Conservation (phyloP, 1,140 invertebrate genomes). For the Drosophila trapezifrons region DNA sequence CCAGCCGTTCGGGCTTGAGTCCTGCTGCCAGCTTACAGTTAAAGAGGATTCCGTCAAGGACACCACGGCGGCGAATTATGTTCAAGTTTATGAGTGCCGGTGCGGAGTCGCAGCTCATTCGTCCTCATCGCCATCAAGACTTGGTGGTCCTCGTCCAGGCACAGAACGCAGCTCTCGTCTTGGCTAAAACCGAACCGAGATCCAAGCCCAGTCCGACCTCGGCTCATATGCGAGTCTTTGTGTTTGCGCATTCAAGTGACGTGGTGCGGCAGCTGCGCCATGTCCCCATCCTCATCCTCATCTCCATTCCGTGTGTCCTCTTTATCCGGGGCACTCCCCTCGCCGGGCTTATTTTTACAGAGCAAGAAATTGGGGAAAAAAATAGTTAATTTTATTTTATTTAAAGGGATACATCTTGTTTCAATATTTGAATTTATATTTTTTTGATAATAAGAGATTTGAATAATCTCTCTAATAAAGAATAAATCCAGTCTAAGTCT, state of each 20-base stretch:
- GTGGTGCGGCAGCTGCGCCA: slow-evolving; percentile 53
- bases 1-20: slow-evolving; percentile 25
- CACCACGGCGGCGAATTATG: slow-evolving; percentile 48
- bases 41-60: slow-evolving; percentile 71
- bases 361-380: slow-evolving; percentile 1
- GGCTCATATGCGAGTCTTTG: slow-evolving; percentile 74
- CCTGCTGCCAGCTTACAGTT: slow-evolving; percentile 50
- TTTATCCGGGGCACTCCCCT: slow-evolving; percentile 19
- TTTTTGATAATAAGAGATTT: no score
- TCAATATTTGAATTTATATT: no score
- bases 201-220: slow-evolving; percentile 28
- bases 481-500: no score
- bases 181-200: slow-evolving; percentile 14
- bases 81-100: slow-evolving; percentile 8
- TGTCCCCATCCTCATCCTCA: slow-evolving; percentile 19
- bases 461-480: no score
- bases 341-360: slow-evolving; percentile 16
- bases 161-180: slow-evolving; percentile 5
- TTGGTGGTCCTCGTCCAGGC: slow-evolving; percentile 22
- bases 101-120: slow-evolving; percentile 34
- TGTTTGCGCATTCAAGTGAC: slow-evolving; percentile 79
- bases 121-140: slow-evolving; percentile 52
- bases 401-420: no score
- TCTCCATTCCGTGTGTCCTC: slow-evolving; percentile 40
- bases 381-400: no score